Percentiles rank a stretch among this genome's conserved stretches.
Evolutionary conservation across 2,797 vertebrate genomes (phyloP).

Genomic region (Coranthus polyacanthus): DNA sequence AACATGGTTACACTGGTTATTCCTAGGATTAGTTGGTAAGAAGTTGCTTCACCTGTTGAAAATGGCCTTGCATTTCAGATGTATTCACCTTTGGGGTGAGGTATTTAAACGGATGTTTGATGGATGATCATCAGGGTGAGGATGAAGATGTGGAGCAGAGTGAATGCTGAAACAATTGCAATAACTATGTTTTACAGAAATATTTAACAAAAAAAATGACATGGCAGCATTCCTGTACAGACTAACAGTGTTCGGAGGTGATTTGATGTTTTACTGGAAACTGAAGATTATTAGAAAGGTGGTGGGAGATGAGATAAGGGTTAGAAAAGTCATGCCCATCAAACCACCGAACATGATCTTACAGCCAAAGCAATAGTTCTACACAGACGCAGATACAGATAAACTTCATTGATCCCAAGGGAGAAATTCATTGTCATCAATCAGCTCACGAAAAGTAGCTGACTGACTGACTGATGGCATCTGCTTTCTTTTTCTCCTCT

Average conservation of each 20-base stretch:
- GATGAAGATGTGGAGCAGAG: not conserved
- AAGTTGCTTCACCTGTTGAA: conserved; percentile 10
- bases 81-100: not conserved
- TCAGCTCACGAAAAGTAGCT: too few relatives aligned
- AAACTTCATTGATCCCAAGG: too few relatives aligned
- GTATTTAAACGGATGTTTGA: not conserved
- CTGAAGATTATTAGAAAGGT: not conserved
- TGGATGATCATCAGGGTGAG: not conserved
- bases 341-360: too few relatives aligned
- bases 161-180: not conserved
- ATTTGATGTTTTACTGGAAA: not conserved
- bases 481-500: not conserved
- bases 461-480: conserved; percentile 2
- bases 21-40: conserved; percentile 34
- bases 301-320: too few relatives aligned
- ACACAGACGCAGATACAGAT: too few relatives aligned
- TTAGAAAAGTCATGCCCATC: too few relatives aligned
- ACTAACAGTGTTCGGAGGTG: not conserved
- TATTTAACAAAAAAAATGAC: not conserved
- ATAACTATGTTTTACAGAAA: not conserved
- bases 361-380: not conserved
- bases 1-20: conserved; percentile 58
- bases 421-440: too few relatives aligned
- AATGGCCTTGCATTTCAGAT: not conserved
- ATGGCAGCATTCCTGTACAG: not conserved